phyloP scores from a whole-genome alignment of 2,113 vertebrate species.

The Microtus pennsylvanicus region DNA sequence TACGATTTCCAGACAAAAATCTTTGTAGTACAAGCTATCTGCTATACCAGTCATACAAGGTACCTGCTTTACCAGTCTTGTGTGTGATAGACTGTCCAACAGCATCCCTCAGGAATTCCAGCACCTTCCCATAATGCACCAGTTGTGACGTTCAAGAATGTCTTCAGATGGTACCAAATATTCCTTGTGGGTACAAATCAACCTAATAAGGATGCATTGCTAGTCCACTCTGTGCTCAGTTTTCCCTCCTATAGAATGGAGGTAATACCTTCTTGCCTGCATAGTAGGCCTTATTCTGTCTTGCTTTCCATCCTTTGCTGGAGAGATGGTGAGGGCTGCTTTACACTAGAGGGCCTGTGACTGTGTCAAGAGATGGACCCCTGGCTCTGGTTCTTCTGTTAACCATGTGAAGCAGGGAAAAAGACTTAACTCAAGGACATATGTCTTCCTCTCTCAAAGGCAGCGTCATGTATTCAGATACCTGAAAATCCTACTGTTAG shows the following conservation, averaged over 20 bases:
- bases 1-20: not conserved
- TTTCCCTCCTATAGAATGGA: not conserved
- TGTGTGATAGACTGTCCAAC: not conserved
- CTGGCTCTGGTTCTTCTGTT: not conserved
- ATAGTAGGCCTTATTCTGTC: not conserved
- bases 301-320: not conserved
- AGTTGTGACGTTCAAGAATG: not conserved
- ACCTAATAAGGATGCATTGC: not conserved
- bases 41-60: too few species aligned
- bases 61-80: too few species aligned
- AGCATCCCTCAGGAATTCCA: not conserved
- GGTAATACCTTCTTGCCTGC: not conserved
- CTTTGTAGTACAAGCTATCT: not conserved
- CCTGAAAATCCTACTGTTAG: conserved; percentile 18
- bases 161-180: not conserved
- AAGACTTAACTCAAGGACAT: not conserved
- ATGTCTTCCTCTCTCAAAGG: not conserved
- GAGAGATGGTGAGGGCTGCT: not conserved
- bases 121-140: accelerated
- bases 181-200: not conserved
- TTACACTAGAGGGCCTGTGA: not conserved
- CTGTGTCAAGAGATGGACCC: not conserved
- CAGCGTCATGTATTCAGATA: not conserved
- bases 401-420: not conserved
- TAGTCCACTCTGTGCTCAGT: not conserved